Base-by-base conservation (phyloP, 2,888 invertebrate genomes). In the Megastigmus dorsalis region DNA sequence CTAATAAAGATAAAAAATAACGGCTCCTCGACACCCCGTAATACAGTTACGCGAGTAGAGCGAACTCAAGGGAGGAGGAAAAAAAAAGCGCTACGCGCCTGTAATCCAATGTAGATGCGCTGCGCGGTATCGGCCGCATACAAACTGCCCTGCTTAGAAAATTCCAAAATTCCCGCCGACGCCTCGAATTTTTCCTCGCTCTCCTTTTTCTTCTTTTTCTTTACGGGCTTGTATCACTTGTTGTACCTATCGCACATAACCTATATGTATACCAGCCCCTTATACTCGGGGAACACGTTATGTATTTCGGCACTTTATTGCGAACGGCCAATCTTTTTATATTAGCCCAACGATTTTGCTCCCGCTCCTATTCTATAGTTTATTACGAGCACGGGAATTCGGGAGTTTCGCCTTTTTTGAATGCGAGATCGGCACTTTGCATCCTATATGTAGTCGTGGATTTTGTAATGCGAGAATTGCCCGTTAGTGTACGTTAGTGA, bases 1-100 rank as follows among this genome's bases (percentile, higher is more conserved):
- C 85, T 86, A 86, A 86, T 87, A 85, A 86, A 85, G 84, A 87
- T 86, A 87, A 87, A 87, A 87, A 86, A 86, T 86, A 87, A 85
- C 84, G 82, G 81, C 80, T 79, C 26, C 79, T 77, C 77, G 72
- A 71, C 68, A 52, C 66, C n/a, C 1, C 20, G 45, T 63, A 57
- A 74, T 74, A 68, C 57, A 57, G 60, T 75, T 77, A 71, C 67
- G 63, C n/a, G 71, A 59, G 54, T 7, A 41, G 23, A 28, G n/a
- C n/a, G 30, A 33, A 45, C n/a, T n/a, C n/a, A n/a, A 10, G 26
- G 4, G 43, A 3, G 18, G 30, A 41, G 28, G 43, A 45, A 26
- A 26, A 48, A 23, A 30, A 57, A 33, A 50, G 18, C 10, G 7
- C 43, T 45, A 30, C 55, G 41, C n/a, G 26, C 18, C 20, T 50